Conservation (phyloP, 2,113 vertebrate genomes). For the Xenus cinereus region DNA sequence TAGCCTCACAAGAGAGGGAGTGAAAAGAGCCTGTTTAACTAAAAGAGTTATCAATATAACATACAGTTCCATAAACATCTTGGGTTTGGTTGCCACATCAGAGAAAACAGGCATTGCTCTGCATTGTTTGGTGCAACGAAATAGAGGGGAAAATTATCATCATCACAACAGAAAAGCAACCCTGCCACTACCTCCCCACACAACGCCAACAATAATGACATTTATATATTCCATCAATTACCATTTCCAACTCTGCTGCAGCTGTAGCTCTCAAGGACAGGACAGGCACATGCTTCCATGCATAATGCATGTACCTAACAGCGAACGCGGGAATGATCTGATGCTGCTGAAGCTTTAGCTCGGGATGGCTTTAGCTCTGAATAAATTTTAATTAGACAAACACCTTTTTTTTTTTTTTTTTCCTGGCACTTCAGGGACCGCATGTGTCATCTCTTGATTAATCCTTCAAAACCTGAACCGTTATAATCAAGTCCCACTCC, state of each 20-base stretch:
- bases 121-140: neutral
- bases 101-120: neutral
- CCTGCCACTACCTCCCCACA: neutral
- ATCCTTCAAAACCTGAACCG: conserved; percentile 56
- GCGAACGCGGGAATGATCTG: neutral
- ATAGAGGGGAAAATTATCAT: neutral
- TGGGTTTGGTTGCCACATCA: neutral
- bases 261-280: conserved; percentile 60
- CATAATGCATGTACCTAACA: conserved; percentile 55
- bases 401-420: conserved; percentile 48
- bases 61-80: neutral
- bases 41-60: neutral
- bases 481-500: conserved; percentile 49
- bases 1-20: neutral
- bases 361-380: conserved; percentile 37
- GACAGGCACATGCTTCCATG: neutral
- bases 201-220: conserved; percentile 41
- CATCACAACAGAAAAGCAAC: neutral
- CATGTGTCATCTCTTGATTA: conserved; percentile 61
- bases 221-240: conserved; percentile 59
- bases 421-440: conserved; percentile 29
- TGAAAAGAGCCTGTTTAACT: neutral
- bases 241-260: conserved; percentile 41
- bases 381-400: conserved; percentile 67
- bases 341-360: neutral